Evolutionary conservation across 2,797 vertebrate species (phyloP), one percentile per base, ranked within the genome.

Genomic region (Serranus cabrilla): DNA sequence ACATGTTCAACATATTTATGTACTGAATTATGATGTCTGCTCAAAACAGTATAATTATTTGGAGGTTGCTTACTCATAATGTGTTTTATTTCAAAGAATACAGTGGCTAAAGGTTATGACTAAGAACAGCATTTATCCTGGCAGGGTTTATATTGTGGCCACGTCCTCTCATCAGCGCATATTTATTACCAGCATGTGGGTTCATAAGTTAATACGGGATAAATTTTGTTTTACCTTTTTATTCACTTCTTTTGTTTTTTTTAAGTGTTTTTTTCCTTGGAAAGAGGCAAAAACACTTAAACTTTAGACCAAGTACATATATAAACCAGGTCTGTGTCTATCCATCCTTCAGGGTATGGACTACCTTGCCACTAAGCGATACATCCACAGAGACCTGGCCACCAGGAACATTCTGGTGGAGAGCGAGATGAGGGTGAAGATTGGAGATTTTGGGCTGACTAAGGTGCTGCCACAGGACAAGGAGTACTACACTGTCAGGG

Each of bases 401-500:
- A 99, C 98, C 1, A 93, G 98, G 68, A 99, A 99, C 91, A 96
- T 99, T 83, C 95, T 99, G 80, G 98, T 99, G 75, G 98, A 99
- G 91, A 99, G 97, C n/a, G 98, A 99, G 90, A 95, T 95, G 88
- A 95, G 97, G 89, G 98, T 99, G 77, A 99, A 99, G 94, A 99
- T 99, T 59, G 98, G 98, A 21, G 98, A 99, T 72, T 99, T 99
- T 74, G 98, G 98, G 3, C 94, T 99, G 83, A 99, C 98, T 1
- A 99, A 99, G 92, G 96, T 99, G 27, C 94, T 99, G 78, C 98
- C 98, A 1, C 97, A 99, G 93, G 98, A 97, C 89, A 99, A 99
- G 81, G 98, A 99, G 69, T 99, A 99, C 89, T 99, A 99, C 93
- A 99, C 97, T 21, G 98, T 99, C 25, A 96, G 95, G 74, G 96